Evolutionary conservation across 2,113 vertebrate genomes (phyloP), one percentile per base, ranked within the genome.

Genomic region (Nothocercus julius): DNA sequence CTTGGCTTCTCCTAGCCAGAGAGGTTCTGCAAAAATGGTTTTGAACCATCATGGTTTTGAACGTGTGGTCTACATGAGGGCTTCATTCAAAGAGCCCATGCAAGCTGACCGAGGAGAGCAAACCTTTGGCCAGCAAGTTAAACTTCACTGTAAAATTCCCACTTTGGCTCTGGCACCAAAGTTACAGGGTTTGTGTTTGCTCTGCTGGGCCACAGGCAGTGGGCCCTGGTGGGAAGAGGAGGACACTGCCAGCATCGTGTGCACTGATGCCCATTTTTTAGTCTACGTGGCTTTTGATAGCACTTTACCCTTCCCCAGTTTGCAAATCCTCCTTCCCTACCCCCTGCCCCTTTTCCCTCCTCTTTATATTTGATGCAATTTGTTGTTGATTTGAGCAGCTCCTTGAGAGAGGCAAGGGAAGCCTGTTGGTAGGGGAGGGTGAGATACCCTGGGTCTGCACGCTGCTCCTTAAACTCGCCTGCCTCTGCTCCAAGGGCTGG

Each of bases 251-350:
- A 30, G 83, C 83, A 11, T 0, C 2, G 5, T 4, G 28, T 19
- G 92, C 64, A 7, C 87, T 27, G 59, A 36, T 32, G 77, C 73
- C 74, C 34, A 42, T 1, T 64, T 34, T 40, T 17, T 1, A 2
- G 7, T 8, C 20, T 1, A 21, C 1, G 1, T 3, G 74, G 36
- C 13, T 76, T 20, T 22, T 0, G 0, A 2, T 15, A 68, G 75
- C 82, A 7, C 64, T 91, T 86, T 34, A 16, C 16, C 85, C 70
- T 77, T 38, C 87, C 45, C 45, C 9, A 7, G 4, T 42, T 83
- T 24, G 66, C 82, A 28, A 15, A 20, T 14, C 34, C 32, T 30
- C 14, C 0, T 27, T 21, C 51, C 32, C 12, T 2, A 36, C 66
- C 8, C 18, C 49, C 47, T 11, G 10, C 21, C 0, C n/a, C 21